phyloP scores from a whole-genome alignment of 2,888 invertebrate species.

The Xestia rhomboidea region DNA sequence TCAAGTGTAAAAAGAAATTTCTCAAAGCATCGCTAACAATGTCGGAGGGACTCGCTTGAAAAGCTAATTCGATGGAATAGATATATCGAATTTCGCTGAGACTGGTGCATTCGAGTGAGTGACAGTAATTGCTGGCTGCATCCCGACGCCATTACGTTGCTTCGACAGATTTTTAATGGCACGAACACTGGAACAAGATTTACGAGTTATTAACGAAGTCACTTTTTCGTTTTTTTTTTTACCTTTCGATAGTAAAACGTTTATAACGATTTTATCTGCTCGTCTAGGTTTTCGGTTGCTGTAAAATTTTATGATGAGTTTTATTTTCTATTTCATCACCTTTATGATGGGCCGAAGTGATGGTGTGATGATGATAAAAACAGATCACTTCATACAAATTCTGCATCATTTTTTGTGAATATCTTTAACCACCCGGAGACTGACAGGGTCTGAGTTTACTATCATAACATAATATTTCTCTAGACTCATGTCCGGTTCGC shows the following conservation, averaged over 20 bases:
- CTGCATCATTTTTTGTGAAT: background rate
- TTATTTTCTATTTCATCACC: background rate
- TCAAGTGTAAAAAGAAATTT: conserved; percentile 46
- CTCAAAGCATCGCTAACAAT: conserved; percentile 40
- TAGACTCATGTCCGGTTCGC: background rate
- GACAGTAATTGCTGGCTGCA: conserved; percentile 80
- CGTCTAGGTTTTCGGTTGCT: background rate
- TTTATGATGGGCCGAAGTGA: background rate
- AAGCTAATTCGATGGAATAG: conserved; percentile 64
- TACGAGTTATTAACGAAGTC: conserved; percentile 69
- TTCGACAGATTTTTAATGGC: conserved; percentile 75
- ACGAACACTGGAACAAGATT: conserved; percentile 68
- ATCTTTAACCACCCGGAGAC: background rate
- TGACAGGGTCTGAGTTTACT: background rate
- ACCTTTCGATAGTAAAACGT: conserved; percentile 19
- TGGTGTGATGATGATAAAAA: background rate
- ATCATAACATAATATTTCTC: background rate
- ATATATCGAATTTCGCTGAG: conserved; percentile 65
- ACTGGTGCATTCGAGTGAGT: conserved; percentile 68
- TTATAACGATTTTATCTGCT: conserved; percentile 7
- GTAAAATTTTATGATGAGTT: background rate
- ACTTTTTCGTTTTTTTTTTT: conserved; percentile 35
- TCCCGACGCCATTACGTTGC: conserved; percentile 65
- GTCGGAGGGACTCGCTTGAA: conserved; percentile 41
- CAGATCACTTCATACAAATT: background rate